Conservation (phyloP, 2,797 vertebrate species). For the Dallia pectoralis region DNA sequence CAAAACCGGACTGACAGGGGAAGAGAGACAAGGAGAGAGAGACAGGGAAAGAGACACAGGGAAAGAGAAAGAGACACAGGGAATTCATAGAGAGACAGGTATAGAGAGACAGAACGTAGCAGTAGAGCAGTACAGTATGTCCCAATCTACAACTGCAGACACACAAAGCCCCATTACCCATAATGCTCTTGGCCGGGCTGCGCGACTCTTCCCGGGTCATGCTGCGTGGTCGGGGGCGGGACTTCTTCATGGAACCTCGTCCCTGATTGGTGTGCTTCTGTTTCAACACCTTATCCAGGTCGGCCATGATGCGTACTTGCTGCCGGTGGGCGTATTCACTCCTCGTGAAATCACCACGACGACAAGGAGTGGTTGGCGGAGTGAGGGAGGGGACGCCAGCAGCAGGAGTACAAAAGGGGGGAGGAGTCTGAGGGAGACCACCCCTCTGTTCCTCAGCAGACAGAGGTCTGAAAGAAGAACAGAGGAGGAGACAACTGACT, state of each 20-base stretch:
- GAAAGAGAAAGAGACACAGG: neutral
- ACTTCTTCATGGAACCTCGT: conserved; percentile 56
- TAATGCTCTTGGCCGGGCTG: conserved; percentile 76
- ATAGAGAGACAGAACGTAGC: neutral
- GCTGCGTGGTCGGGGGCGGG: conserved; percentile 72
- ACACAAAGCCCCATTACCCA: conserved; percentile 63
- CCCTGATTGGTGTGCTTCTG: conserved; percentile 65
- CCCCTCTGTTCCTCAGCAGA: conserved; percentile 31
- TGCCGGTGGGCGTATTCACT: conserved; percentile 80
- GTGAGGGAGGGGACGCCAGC: conserved; percentile 53
- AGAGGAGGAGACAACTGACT: neutral
- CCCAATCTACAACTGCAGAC: no score
- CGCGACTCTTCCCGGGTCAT: conserved; percentile 81
- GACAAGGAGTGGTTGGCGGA: conserved; percentile 67
- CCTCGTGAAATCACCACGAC: conserved; percentile 81
- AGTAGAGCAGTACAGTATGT: neutral
- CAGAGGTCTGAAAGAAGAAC: conserved; percentile 40
- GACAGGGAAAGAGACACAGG: neutral
- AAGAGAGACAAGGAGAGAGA: neutral
- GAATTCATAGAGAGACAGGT: no score
- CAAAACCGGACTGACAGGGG: neutral
- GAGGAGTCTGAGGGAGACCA: conserved; percentile 56
- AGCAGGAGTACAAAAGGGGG: conserved; percentile 46
- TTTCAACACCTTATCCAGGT: conserved; percentile 84
- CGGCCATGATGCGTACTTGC: conserved; percentile 86